phyloP scores from a whole-genome alignment of 2,113 vertebrate genomes.

The Myodes glareolus region DNA sequence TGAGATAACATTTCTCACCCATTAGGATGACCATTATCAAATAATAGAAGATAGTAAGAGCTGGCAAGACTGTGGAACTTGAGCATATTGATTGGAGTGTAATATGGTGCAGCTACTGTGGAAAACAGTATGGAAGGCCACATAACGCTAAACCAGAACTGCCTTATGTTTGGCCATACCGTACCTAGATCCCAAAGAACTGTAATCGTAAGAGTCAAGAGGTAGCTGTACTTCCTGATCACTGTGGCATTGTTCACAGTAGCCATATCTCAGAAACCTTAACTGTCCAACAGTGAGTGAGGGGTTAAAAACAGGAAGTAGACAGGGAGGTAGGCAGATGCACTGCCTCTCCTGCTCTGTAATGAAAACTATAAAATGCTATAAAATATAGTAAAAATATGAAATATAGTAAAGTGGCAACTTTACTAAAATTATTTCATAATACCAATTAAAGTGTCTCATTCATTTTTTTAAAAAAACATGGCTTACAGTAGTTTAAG shows the following conservation, averaged over 20 bases:
- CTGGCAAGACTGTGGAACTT: background rate
- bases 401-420: background rate
- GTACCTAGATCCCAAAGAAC: background rate
- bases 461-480: background rate
- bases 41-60: background rate
- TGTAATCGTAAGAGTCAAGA: background rate
- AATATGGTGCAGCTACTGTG: too few species aligned
- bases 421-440: background rate
- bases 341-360: background rate
- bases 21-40: background rate
- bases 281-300: background rate
- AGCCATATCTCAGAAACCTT: background rate
- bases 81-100: background rate
- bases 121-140: too few species aligned
- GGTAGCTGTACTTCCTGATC: background rate
- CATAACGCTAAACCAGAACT: background rate
- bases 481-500: background rate
- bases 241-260: background rate
- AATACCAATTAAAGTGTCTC: background rate
- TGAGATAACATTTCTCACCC: background rate
- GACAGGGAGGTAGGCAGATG: background rate
- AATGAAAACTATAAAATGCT: background rate
- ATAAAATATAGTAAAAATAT: background rate
- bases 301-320: background rate
- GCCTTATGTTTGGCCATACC: background rate